Evolutionary conservation across 2,113 vertebrate genomes (phyloP).

Genomic region (Neomonachus schauinslandi): DNA sequence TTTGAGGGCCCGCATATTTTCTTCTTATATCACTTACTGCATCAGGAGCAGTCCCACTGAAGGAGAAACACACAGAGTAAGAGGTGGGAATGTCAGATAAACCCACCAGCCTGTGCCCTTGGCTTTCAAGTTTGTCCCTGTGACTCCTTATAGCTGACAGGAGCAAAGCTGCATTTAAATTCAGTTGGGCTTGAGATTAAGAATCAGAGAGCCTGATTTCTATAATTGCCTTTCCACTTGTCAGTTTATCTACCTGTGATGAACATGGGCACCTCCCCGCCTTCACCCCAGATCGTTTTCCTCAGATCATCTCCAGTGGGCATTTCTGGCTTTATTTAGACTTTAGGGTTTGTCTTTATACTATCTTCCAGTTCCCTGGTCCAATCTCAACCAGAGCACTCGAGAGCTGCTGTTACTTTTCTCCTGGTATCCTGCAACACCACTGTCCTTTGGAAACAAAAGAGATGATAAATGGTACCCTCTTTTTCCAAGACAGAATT

Average conservation of each 20-base stretch:
- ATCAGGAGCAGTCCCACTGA: neutral
- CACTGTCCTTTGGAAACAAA: neutral
- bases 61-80: neutral
- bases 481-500: neutral
- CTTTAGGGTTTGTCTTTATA: neutral
- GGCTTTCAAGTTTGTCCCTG: neutral
- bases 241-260: neutral
- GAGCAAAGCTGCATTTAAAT: neutral
- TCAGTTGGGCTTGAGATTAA: neutral
- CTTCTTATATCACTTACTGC: neutral
- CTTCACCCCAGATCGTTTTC: rapidly evolving
- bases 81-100: neutral
- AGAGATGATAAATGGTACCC: too few species aligned
- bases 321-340: neutral
- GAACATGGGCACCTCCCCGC: rapidly evolving
- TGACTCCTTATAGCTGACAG: too few species aligned
- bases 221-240: too few species aligned
- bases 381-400: neutral
- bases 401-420: neutral
- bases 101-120: neutral
- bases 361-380: neutral
- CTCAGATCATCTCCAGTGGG: neutral
- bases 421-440: rapidly evolving
- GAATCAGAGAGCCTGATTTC: neutral
- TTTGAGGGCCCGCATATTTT: neutral